A percentile compares a stretch with the other conserved stretches of the same genome.
phyloP scores from a whole-genome alignment of 2,113 vertebrate species.

The Sterna hirundo region DNA sequence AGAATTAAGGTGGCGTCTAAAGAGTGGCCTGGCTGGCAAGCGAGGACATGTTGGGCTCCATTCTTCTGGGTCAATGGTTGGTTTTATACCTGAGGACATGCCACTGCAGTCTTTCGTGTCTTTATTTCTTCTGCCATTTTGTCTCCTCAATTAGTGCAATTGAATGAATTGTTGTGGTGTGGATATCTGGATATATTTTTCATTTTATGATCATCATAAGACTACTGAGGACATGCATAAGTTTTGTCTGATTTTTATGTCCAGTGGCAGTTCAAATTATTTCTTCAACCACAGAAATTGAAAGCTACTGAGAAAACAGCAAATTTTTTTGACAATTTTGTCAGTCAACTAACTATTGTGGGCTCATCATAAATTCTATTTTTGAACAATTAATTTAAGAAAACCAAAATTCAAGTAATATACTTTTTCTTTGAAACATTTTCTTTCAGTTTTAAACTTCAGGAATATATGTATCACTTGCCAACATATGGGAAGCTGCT shows the following conservation, averaged over 20 bases:
- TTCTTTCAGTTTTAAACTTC: background rate
- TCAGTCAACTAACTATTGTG: background rate
- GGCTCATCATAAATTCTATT: background rate
- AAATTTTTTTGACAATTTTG: background rate
- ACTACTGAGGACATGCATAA: background rate
- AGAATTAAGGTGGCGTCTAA: background rate
- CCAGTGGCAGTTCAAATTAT: background rate
- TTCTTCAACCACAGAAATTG: background rate
- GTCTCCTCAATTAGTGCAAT: background rate
- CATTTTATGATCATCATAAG: background rate
- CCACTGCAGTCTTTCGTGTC: background rate
- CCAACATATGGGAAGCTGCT: background rate
- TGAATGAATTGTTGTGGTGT: background rate
- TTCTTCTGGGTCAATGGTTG: background rate
- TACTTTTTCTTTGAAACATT: background rate
- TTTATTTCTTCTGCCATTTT: background rate
- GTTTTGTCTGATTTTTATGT: background rate
- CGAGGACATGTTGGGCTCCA: background rate
- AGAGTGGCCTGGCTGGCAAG: accelerated
- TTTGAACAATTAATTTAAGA: background rate
- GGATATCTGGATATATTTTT: background rate
- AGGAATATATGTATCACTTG: background rate
- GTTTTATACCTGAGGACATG: background rate
- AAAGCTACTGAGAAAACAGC: background rate
- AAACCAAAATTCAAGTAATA: background rate